These are phyloP conservation scores for Macaca fascicularis DNA, from an alignment of 2,113 vertebrate species.

Conservation along the genomic window DNA sequence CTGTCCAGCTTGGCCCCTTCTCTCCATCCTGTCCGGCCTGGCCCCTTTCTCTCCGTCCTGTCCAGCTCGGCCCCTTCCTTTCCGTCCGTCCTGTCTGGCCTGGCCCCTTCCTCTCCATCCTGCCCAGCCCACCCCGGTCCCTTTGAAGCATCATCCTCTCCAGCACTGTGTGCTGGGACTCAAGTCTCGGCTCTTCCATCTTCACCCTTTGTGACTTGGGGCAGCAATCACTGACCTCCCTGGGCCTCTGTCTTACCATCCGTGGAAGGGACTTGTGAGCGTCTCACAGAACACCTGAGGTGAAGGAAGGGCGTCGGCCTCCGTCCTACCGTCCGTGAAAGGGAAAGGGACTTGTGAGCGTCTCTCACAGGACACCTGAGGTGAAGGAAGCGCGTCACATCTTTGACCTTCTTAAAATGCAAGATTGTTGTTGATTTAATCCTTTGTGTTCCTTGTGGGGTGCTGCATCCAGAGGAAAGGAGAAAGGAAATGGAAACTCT, in stretches of 20 bases:
- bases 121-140: no score
- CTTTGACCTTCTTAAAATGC: not conserved
- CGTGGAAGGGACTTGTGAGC: not conserved
- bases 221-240: not conserved
- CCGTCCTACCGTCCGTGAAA: not conserved
- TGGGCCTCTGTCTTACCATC: not conserved
- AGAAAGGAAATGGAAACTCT: not conserved
- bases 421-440: not conserved
- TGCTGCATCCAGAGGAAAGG: not conserved
- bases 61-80: no score
- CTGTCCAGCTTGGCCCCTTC: no score
- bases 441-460: not conserved
- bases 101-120: not conserved
- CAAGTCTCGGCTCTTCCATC: not conserved
- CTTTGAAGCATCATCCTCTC: not conserved
- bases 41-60: no score
- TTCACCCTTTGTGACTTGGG: not conserved
- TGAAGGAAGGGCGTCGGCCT: not conserved
- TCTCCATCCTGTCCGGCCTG: fast-evolving
- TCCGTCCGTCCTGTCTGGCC: no score
- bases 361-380: not conserved
- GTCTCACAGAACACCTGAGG: not conserved
- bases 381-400: not conserved
- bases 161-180: not conserved
- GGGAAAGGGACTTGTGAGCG: not conserved